Evolutionary conservation across 2,888 invertebrate genomes (phyloP).

Genomic region (Seira ritae): DNA sequence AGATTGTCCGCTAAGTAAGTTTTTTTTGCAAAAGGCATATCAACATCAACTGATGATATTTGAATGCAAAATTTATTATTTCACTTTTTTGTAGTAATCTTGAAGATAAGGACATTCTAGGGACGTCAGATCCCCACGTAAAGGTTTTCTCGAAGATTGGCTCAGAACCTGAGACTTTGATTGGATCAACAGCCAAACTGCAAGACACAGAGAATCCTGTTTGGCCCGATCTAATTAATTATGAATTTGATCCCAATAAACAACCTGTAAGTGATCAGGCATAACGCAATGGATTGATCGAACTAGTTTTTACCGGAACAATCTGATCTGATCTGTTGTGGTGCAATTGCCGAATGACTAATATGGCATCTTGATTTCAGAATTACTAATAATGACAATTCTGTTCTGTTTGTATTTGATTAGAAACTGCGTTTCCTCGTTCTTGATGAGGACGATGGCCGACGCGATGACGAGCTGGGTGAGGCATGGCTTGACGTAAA

Average conservation of each 20-base stretch:
- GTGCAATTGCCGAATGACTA: background rate
- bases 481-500: slow-evolving; percentile 69
- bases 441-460: slow-evolving; percentile 70
- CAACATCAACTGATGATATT: background rate
- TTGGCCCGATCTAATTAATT: slow-evolving; percentile 68
- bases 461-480: slow-evolving; percentile 71
- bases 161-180: slow-evolving; percentile 52
- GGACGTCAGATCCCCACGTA: slow-evolving; percentile 67
- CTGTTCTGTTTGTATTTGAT: background rate
- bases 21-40: background rate
- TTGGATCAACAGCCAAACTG: slow-evolving; percentile 66
- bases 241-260: slow-evolving; percentile 61
- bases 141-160: slow-evolving; percentile 65
- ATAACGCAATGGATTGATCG: background rate
- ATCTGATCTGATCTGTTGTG: background rate
- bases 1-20: slow-evolving; percentile 69
- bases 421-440: slow-evolving; percentile 71
- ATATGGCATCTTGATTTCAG: background rate
- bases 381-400: background rate
- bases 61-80: background rate
- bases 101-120: slow-evolving; percentile 68
- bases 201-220: slow-evolving; percentile 69
- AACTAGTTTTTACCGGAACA: background rate
- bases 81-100: slow-evolving; percentile 37
- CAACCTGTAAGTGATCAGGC: slow-evolving; percentile 68